Base-by-base conservation (phyloP, 2,888 invertebrate genomes). In the Thereva nobilitata region DNA sequence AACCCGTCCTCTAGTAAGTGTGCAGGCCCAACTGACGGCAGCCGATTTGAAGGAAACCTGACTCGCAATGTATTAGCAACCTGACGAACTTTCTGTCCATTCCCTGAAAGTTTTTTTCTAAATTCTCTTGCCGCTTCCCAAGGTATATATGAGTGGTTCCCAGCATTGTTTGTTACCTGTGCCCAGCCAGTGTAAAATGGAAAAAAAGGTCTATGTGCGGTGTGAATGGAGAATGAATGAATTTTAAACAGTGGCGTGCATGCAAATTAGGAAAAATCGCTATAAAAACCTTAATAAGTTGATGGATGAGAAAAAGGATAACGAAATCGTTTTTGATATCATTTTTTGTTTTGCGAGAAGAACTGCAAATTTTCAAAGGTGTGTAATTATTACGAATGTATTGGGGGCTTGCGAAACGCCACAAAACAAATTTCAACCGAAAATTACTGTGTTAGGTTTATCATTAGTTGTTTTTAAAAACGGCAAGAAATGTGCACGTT, bases 121-220 rank as follows among this genome's bases (percentile, higher is more conserved):
- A 41, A 54, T 66, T 65, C 41, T 63, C 61, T 61, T 50, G 50
- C 42, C 61, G 50, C 41, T 34, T 7, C 35, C 9, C 41, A 64
- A 53, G 66, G 45, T 34, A 53, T 66, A 67, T 67, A 63, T 66
- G 65, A 67, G 59, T 66, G 54, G 67, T 70, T 70, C 70, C 67
- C 71, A 69, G 68, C 68, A 70, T 70, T 69, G 70, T 68, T 53
- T 67, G 66, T 45, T 61, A 59, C 59, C 59, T 59, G 59, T 49
- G 61, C 34, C 42, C 53, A 61, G 59, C 49, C 49, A 64, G 44
- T 44, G 64, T 44, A 44, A 38, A 42, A 42, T 40, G 35, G 41
- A 64, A 44, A 57, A 61, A 41, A 61, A 10, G 38, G 12, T 61
- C 40, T 47, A 61, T 50, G 61, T 61, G 44, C 50, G 45, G 61